These are phyloP conservation scores for Sipunculus nudus DNA, from an alignment of 2,888 invertebrate species.

Conservation along the genomic window DNA sequence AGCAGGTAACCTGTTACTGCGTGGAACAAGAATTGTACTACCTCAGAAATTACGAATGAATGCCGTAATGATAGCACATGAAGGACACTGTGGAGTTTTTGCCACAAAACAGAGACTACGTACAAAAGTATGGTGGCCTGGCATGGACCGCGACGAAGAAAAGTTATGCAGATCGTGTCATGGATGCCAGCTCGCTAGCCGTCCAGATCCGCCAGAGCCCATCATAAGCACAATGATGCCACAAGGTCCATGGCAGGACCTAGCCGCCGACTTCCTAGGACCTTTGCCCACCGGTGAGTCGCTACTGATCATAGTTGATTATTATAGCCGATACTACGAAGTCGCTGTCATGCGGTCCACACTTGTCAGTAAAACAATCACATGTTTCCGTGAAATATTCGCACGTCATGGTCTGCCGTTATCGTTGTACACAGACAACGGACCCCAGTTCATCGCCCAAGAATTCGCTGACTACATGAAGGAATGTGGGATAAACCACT, in stretches of 20 bases:
- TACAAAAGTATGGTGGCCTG: constrained; percentile 20
- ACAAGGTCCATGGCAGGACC: constrained; percentile 11
- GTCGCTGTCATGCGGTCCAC: not conserved
- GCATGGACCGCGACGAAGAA: constrained; percentile 16
- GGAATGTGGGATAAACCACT: not conserved
- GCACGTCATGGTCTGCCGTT: constrained; percentile 1
- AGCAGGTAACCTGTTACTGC: constrained; percentile 6
- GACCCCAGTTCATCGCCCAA: constrained; percentile 7
- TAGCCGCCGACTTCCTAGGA: constrained; percentile 11
- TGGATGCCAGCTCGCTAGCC: constrained; percentile 5
- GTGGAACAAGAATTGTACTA: constrained; percentile 6
- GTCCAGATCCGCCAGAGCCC: constrained; percentile 4
- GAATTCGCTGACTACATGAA: not conserved
- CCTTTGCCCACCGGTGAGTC: not conserved
- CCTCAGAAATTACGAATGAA: constrained; percentile 1
- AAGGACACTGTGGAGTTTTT: constrained; percentile 19
- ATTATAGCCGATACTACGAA: constrained; percentile 14
- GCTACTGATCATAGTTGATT: constrained; percentile 12
- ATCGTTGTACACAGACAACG: constrained; percentile 13
- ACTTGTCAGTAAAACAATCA: not conserved
- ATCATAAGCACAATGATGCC: constrained; percentile 3
- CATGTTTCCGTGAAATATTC: constrained; percentile 5
- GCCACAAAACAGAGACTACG: constrained; percentile 10
- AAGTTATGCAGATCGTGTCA: not conserved
- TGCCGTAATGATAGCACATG: constrained; percentile 5